Base-by-base conservation (phyloP, 2,797 vertebrate species). In the Danionella dracula region DNA sequence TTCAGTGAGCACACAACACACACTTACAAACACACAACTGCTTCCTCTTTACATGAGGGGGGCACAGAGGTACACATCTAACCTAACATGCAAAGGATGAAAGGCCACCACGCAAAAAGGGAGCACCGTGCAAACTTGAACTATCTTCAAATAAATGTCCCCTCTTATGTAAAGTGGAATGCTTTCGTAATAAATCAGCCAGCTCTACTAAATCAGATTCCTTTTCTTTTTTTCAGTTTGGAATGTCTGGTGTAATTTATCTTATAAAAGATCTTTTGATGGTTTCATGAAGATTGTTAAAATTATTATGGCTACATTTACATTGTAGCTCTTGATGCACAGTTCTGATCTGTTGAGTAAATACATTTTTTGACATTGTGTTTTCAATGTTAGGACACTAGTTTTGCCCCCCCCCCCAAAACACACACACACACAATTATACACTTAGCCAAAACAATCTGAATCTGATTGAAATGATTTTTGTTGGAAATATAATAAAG, bases 11-110 rank as follows among this genome's bases (percentile, higher is more conserved):
- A 68, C 46, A 55, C 53, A 62, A 32, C 35, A 71, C 42, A 51
- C 23, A 27, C 23, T 3, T 6, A 6, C 23, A 27, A 60, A 66
- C 49, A 57, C 27, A 16, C 32, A 41, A 65, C 54, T 38, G 2
- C 31, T 58, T 61, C 58, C 41, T 59, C 59, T 64, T 73, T 68
- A 76, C 71, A 68, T 73, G 48, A 65, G 59, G 67, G 55, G 48
- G 54, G 23, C 19, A 29, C 3, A n/a, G 55, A 41, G 54, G 23
- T n/a, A 29, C 3, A n/a, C 49, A 9, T 64, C 61, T 49, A 70
- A 57, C 62, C 38, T 60, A 44, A 70, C 62, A 73, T 70, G 63
- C 67, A 72, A 46, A 37, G 48, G 61, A 64, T 59, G 62, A 49
- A 65, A 57, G 60, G 59, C 71, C 53, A 40, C 2, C 3, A 27